Evolutionary conservation across 2,888 invertebrate genomes (phyloP).

Genomic region (Hirudinaria manillensis): DNA sequence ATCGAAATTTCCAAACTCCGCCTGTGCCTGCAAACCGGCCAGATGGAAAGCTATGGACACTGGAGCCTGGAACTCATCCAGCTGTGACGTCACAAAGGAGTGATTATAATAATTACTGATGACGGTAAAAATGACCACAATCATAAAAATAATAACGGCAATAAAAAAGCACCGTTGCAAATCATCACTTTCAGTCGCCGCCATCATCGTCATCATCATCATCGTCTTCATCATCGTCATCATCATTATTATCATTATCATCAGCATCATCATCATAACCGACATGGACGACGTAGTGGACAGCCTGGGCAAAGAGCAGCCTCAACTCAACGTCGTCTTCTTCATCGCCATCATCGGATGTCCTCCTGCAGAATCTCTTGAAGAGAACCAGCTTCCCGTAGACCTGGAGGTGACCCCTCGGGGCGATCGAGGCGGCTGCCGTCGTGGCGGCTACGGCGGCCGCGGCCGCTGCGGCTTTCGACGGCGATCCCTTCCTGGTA

Average conservation of each 20-base stretch:
- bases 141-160: too few relatives aligned
- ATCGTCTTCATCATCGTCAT: too few relatives aligned
- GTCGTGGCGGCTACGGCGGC: background rate
- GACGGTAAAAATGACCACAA: background rate
- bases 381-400: constrained; percentile 75
- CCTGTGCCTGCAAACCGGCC: constrained; percentile 88
- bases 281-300: constrained; percentile 88
- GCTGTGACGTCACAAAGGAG: constrained; percentile 56
- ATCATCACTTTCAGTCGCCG: too few relatives aligned
- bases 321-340: constrained; percentile 85
- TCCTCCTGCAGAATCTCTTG: constrained; percentile 75
- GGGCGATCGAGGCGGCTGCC: background rate
- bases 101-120: background rate
- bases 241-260: too few relatives aligned
- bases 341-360: constrained; percentile 59
- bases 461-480: constrained; percentile 5
- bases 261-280: constrained; percentile 23
- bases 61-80: constrained; percentile 88
- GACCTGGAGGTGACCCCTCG: constrained; percentile 32
- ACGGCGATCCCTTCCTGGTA: constrained; percentile 34
- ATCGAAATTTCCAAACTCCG: constrained; percentile 71
- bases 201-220: too few relatives aligned
- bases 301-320: constrained; percentile 86
- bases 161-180: too few relatives aligned
- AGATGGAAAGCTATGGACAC: constrained; percentile 88